Evolutionary conservation across 2,888 invertebrate genomes (phyloP).

Genomic region (Coleophora flavipennella): DNA sequence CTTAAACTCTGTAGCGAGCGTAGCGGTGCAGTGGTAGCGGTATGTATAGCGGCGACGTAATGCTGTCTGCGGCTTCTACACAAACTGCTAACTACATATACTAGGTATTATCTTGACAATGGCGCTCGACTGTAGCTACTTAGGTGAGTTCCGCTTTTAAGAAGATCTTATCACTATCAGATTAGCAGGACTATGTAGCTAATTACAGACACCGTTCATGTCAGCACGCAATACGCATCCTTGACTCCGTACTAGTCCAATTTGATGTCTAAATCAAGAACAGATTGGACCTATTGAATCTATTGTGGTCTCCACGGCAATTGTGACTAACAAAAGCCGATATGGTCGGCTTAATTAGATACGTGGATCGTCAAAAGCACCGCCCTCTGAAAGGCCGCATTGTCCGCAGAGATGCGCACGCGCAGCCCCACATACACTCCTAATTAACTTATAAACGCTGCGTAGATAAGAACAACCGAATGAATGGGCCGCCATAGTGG

Average conservation of each 20-base stretch:
- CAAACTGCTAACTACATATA: neutral
- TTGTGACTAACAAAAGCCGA: constrained; percentile 25
- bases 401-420: constrained; percentile 40
- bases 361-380: constrained; percentile 43
- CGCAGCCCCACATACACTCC: constrained; percentile 40
- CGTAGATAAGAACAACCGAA: constrained; percentile 22
- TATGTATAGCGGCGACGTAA: too few relatives aligned
- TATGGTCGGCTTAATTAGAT: constrained; percentile 37
- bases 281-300: neutral
- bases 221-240: too few relatives aligned
- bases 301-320: constrained; percentile 13
- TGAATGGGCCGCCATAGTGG: too few relatives aligned
- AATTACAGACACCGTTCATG: too few relatives aligned
- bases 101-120: too few relatives aligned
- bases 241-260: neutral
- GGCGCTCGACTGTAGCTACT: too few relatives aligned
- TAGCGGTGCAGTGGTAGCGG: neutral
- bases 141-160: too few relatives aligned
- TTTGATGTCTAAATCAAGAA: constrained; percentile 5
- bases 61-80: neutral
- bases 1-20: too few relatives aligned
- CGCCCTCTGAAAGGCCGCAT: constrained; percentile 51
- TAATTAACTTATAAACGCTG: constrained; percentile 54
- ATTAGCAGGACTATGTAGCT: too few relatives aligned
- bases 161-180: too few relatives aligned